Evolutionary conservation across 2,888 invertebrate genomes (phyloP).

Genomic region (Andrena fulva): DNA sequence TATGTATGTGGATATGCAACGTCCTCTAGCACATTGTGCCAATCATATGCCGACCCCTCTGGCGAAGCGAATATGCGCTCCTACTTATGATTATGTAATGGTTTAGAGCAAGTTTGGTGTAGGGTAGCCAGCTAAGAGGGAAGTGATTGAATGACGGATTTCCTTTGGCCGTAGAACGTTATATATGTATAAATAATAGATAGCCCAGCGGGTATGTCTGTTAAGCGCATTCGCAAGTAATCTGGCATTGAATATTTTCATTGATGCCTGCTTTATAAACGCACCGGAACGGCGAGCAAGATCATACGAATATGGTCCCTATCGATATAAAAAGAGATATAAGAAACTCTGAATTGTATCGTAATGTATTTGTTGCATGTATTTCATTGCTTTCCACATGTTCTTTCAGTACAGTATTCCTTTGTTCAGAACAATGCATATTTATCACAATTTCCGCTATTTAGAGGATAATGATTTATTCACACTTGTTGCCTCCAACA

Average conservation of each 20-base stretch:
- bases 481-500: not conserved
- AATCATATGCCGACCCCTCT: slow-evolving; percentile 59
- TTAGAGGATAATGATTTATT: slow-evolving; percentile 25
- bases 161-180: slow-evolving; percentile 59
- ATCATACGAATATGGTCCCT: not conserved
- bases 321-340: too few relatives aligned
- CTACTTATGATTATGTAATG: slow-evolving; percentile 63
- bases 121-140: slow-evolving; percentile 60
- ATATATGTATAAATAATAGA: slow-evolving; percentile 46
- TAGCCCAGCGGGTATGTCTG: not conserved
- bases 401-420: slow-evolving; percentile 31
- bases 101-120: slow-evolving; percentile 61
- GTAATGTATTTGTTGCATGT: slow-evolving; percentile 38
- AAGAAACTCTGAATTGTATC: slow-evolving; percentile 16
- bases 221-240: slow-evolving; percentile 22
- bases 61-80: slow-evolving; percentile 37
- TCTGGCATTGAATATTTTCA: slow-evolving; percentile 17
- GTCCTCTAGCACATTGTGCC: slow-evolving; percentile 56
- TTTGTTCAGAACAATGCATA: slow-evolving; percentile 36
- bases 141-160: slow-evolving; percentile 70
- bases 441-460: slow-evolving; percentile 37
- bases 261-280: not conserved
- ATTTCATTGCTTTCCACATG: slow-evolving; percentile 31
- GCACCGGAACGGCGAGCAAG: not conserved
- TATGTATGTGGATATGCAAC: slow-evolving; percentile 34